Percentiles rank a stretch among this genome's conserved stretches.
Conservation (phyloP, 2,113 vertebrate species). For the Phylloscopus trochiloides region DNA sequence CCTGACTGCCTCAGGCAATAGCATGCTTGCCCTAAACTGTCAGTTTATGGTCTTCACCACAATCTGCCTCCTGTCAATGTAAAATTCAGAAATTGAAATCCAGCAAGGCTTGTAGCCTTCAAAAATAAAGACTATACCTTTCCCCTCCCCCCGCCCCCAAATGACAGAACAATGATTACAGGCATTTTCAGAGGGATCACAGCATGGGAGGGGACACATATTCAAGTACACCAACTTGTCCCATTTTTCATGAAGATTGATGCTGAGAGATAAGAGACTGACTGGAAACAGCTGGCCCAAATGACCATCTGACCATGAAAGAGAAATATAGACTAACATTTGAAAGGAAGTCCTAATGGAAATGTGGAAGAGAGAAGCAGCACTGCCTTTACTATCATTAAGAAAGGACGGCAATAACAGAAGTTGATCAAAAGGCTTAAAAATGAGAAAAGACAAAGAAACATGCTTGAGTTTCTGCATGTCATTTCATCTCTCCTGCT, state of each 20-base stretch:
- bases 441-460: background rate
- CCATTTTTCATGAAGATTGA: background rate
- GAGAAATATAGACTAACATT: background rate
- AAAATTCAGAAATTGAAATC: slow-evolving; percentile 54
- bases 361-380: background rate
- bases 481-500: background rate
- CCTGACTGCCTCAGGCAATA: slow-evolving; percentile 70
- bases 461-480: background rate
- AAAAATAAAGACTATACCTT: background rate
- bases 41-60: slow-evolving; percentile 66
- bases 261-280: background rate
- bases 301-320: background rate
- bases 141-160: background rate
- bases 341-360: background rate
- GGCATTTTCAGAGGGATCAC: background rate
- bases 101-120: background rate
- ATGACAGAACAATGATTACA: background rate
- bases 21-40: slow-evolving; percentile 69
- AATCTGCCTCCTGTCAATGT: slow-evolving; percentile 73
- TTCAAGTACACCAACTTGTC: background rate
- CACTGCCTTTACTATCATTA: background rate
- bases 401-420: background rate
- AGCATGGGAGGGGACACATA: background rate
- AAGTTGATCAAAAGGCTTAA: background rate
- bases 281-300: background rate